Conservation (phyloP, 2,888 invertebrate genomes). For the Euproctis similis region DNA sequence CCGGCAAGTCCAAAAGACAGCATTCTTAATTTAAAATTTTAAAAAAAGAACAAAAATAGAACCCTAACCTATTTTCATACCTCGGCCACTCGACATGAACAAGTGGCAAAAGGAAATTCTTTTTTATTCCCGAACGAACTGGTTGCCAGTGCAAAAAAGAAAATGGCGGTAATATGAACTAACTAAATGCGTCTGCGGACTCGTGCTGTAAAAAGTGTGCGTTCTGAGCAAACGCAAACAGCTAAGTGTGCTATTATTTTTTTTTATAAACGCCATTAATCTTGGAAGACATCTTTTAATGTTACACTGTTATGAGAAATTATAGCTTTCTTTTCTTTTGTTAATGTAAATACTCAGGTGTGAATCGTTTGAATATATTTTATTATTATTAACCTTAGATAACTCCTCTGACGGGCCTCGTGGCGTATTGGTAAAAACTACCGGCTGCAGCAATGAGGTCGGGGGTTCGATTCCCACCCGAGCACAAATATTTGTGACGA, state of each 20-base stretch:
- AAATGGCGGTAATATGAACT: conserved; percentile 21
- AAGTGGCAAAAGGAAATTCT: conserved; percentile 17
- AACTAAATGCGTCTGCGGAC: conserved; percentile 23
- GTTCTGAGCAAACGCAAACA: conserved; percentile 17
- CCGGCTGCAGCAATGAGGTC: too few species aligned
- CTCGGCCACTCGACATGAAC: conserved; percentile 2
- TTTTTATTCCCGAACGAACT: conserved; percentile 12
- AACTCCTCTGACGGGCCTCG: too few species aligned
- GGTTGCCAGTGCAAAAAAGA: conserved; percentile 15
- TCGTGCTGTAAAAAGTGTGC: conserved; percentile 28
- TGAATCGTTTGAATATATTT: too few species aligned
- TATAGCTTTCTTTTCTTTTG: too few species aligned
- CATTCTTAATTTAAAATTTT: conserved; percentile 7
- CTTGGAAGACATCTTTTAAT: too few species aligned
- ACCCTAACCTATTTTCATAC: conserved; percentile 15
- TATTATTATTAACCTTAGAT: too few species aligned
- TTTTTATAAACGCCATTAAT: too few species aligned
- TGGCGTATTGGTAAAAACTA: too few species aligned
- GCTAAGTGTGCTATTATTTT: conserved; percentile 11
- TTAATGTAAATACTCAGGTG: too few species aligned
- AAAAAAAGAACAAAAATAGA: conserved; percentile 5
- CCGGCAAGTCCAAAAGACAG: background rate
- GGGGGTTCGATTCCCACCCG: too few species aligned
- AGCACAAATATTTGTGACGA: too few species aligned
- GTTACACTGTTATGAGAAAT: too few species aligned